Conservation (phyloP, 2,888 invertebrate genomes). For the Lymantria monacha region DNA sequence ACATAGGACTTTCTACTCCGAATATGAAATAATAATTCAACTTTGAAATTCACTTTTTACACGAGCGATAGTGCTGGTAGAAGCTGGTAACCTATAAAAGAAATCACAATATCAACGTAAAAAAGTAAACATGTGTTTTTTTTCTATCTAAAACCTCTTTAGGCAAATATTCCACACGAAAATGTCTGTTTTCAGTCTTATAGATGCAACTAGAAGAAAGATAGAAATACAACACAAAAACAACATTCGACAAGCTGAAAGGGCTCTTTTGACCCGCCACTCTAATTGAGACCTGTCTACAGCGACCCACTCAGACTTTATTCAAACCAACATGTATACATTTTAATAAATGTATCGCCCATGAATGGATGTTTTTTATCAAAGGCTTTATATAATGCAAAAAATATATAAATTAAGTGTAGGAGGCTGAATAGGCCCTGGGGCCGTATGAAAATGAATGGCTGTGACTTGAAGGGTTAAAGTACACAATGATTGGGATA, state of each 20-base stretch:
- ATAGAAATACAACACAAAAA: conserved; percentile 18
- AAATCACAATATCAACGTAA: no score
- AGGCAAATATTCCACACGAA: no score
- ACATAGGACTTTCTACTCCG: no score
- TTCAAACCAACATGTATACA: conserved; percentile 67
- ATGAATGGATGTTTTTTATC: conserved; percentile 75
- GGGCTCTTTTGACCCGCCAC: conserved; percentile 31
- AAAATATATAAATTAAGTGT: conserved; percentile 75
- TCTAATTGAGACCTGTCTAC: conserved; percentile 37
- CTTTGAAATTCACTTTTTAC: no score
- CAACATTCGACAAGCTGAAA: conserved; percentile 29
- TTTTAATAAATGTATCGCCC: conserved; percentile 79
- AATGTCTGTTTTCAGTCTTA: no score
- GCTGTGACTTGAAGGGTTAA: conserved; percentile 46
- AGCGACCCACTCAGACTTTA: conserved; percentile 72
- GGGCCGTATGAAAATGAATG: conserved; percentile 56
- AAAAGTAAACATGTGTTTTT: no score
- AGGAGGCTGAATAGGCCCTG: conserved; percentile 63
- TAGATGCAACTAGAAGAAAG: no score
- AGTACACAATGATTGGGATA: conserved; percentile 46
- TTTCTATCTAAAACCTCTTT: no score
- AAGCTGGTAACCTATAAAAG: no score
- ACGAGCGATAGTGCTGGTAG: no score
- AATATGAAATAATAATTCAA: no score
- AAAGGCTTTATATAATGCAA: conserved; percentile 68